A percentile compares a stretch with the other conserved stretches of the same genome.
phyloP scores from a whole-genome alignment of 2,113 vertebrate genomes.

The Sinosuthora webbiana region DNA sequence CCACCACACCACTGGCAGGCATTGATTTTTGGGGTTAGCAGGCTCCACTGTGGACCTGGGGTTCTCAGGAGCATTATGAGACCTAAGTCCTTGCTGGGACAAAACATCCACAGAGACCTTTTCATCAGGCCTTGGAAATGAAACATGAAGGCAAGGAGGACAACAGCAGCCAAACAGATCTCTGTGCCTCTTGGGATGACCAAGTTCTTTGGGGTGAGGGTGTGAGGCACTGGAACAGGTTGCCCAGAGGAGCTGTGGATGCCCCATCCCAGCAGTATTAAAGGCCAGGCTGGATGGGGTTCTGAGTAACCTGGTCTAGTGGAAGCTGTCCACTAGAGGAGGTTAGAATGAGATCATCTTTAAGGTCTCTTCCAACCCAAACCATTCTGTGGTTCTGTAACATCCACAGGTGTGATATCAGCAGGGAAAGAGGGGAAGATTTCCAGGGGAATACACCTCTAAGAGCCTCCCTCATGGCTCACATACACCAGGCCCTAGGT shows the following conservation, averaged over 20 bases:
- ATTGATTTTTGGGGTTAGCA: neutral
- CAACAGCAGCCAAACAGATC: too few species aligned
- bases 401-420: neutral
- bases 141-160: accelerated
- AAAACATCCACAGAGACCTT: accelerated
- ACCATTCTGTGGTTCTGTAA: neutral
- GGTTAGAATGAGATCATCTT: neutral
- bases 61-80: neutral
- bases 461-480: neutral
- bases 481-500: accelerated
- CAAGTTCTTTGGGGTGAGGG: neutral
- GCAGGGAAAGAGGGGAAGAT: neutral
- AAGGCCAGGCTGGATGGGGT: neutral
- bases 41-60: neutral
- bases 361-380: neutral
- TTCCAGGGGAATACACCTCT: neutral
- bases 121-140: neutral
- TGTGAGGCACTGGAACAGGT: too few species aligned
- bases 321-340: neutral
- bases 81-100: neutral
- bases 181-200: too few species aligned
- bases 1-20: too few species aligned
- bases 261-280: neutral
- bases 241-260: neutral
- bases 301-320: neutral